Percentiles rank a stretch among this genome's conserved stretches.
phyloP scores from a whole-genome alignment of 2,797 vertebrate genomes.

The Babyrousa celebensis region DNA sequence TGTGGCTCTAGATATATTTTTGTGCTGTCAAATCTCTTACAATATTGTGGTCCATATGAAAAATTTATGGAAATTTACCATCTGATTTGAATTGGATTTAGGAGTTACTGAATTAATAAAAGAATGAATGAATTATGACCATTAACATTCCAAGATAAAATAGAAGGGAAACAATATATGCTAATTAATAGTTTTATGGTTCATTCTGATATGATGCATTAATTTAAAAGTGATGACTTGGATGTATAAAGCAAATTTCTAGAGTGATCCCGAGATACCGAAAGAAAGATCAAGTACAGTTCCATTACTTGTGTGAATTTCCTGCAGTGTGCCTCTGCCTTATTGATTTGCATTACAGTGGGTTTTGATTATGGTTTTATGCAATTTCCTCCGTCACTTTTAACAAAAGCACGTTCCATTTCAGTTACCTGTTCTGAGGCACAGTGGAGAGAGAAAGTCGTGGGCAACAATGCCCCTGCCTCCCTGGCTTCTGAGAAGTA shows the following conservation, averaged over 20 bases:
- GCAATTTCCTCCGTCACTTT: conserved; percentile 67
- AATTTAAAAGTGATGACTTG: conserved; percentile 77
- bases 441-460: neutral
- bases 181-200: conserved; percentile 77
- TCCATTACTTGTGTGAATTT: conserved; percentile 74
- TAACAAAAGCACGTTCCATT: conserved; percentile 79
- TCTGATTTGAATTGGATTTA: conserved; percentile 68
- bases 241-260: conserved; percentile 27
- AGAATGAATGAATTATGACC: conserved; percentile 72
- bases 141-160: conserved; percentile 68
- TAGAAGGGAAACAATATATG: conserved; percentile 55
- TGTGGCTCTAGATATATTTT: conserved; percentile 15
- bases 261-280: conserved; percentile 52
- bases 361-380: conserved; percentile 81
- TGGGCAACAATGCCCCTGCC: conserved; percentile 61
- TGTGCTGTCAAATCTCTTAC: neutral
- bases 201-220: conserved; percentile 73
- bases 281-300: conserved; percentile 72
- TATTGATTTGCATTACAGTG: conserved; percentile 80
- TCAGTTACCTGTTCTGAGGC: conserved; percentile 65
- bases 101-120: conserved; percentile 67
- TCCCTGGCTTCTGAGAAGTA: conserved; percentile 60
- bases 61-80: conserved; percentile 68
- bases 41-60: conserved; percentile 9
- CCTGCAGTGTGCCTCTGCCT: conserved; percentile 56